phyloP scores from a whole-genome alignment of 1,140 invertebrate species.

The Ceratina japonica region DNA sequence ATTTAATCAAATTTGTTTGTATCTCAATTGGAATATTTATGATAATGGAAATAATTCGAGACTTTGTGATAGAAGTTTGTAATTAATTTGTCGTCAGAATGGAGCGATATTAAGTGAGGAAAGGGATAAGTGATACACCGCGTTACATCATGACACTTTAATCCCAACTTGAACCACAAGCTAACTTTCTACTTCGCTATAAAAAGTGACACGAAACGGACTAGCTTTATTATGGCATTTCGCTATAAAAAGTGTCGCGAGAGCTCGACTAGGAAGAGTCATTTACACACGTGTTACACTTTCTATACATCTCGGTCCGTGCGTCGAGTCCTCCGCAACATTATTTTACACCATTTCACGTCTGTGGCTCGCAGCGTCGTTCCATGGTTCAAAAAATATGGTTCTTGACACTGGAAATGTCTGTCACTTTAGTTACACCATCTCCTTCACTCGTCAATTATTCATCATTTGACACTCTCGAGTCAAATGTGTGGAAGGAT shows the following conservation, averaged over 20 bases:
- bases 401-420: neutral
- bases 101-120: neutral
- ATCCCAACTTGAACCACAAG: conserved; percentile 63
- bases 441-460: neutral
- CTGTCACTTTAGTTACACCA: neutral
- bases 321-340: neutral
- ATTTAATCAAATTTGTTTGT: no score
- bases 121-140: conserved; percentile 16
- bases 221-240: conserved; percentile 55
- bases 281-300: conserved; percentile 45
- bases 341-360: neutral
- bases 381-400: neutral
- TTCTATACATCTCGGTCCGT: conserved; percentile 4
- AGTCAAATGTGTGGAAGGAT: neutral
- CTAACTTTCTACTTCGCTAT: conserved; percentile 63
- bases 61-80: no score
- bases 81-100: neutral
- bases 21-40: no score
- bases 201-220: conserved; percentile 61
- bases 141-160: conserved; percentile 61
- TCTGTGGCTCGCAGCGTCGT: neutral
- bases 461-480: neutral
- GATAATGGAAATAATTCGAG: no score
- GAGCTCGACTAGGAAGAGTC: conserved; percentile 39
- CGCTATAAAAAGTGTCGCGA: conserved; percentile 59